Conservation (phyloP, 2,797 vertebrate species). For the Gadopsis bispinosus region DNA sequence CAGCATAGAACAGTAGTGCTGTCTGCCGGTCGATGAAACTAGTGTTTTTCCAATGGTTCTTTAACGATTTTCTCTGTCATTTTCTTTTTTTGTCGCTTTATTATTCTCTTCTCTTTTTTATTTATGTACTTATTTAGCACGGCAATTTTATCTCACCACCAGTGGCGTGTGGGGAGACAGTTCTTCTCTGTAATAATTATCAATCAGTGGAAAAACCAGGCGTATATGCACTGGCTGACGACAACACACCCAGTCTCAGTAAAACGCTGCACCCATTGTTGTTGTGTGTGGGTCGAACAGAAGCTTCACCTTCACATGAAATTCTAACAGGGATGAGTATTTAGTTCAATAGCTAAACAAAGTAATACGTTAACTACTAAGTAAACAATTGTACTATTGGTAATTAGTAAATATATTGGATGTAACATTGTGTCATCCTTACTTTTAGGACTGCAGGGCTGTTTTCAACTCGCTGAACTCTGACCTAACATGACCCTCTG, state of each 20-base stretch:
- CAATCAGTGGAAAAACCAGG: not conserved
- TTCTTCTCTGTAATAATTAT: not conserved
- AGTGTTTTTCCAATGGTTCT: not conserved
- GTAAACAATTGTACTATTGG: not conserved
- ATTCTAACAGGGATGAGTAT: not conserved
- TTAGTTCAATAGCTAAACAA: not conserved
- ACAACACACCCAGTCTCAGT: not conserved
- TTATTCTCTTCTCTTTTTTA: not conserved
- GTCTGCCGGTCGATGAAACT: slow-evolving; percentile 30
- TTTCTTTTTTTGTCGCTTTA: not conserved
- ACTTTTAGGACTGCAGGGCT: not conserved
- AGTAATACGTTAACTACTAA: not conserved
- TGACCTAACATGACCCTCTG: not conserved
- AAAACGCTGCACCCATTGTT: not conserved
- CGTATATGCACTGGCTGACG: not conserved
- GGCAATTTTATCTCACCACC: not conserved
- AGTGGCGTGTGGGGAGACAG: not conserved
- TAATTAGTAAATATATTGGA: no score
- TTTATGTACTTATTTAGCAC: not conserved
- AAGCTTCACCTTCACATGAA: not conserved
- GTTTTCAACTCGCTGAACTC: not conserved
- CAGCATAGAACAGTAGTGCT: slow-evolving; percentile 3
- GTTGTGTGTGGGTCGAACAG: not conserved
- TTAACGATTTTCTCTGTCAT: slow-evolving; percentile 9
- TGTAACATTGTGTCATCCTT: not conserved